Evolutionary conservation across 2,888 invertebrate species (phyloP).

Genomic region (Melanargia galathea): DNA sequence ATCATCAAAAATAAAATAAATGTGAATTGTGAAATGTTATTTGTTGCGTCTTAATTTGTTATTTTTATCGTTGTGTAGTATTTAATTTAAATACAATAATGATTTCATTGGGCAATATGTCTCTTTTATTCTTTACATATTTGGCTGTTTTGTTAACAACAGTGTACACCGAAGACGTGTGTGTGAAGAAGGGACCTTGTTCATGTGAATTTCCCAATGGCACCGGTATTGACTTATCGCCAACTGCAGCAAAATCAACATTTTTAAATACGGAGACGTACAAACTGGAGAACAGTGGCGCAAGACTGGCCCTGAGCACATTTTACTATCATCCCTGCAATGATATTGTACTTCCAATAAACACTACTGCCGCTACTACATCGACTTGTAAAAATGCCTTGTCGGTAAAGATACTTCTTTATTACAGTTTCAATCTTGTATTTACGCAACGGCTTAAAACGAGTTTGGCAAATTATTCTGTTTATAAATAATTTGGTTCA

Average conservation of each 20-base stretch:
- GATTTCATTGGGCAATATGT: constrained; percentile 19
- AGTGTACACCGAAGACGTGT: constrained; percentile 52
- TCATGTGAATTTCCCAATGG: constrained; percentile 74
- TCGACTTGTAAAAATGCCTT: constrained; percentile 15
- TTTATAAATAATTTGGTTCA: not conserved
- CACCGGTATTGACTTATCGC: constrained; percentile 72
- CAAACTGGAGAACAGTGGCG: constrained; percentile 45
- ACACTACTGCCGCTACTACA: constrained; percentile 33
- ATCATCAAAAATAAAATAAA: not conserved
- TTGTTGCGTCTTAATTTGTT: not conserved
- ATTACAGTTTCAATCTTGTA: constrained; percentile 15
- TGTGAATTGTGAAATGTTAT: not conserved
- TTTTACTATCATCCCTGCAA: constrained; percentile 73
- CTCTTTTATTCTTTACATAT: constrained; percentile 20
- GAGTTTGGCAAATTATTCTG: constrained; percentile 11
- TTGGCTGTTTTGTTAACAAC: constrained; percentile 27
- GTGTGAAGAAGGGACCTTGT: constrained; percentile 65
- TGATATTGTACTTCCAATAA: constrained; percentile 53
- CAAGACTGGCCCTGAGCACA: constrained; percentile 55
- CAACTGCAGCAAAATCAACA: constrained; percentile 51
- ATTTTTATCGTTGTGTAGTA: constrained; percentile 7
- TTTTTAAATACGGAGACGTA: constrained; percentile 60
- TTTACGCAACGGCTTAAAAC: constrained; percentile 17
- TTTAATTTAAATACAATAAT: constrained; percentile 21
- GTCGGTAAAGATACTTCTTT: constrained; percentile 17